phyloP scores from a whole-genome alignment of 2,888 invertebrate species.

The Euplexia lucipara region DNA sequence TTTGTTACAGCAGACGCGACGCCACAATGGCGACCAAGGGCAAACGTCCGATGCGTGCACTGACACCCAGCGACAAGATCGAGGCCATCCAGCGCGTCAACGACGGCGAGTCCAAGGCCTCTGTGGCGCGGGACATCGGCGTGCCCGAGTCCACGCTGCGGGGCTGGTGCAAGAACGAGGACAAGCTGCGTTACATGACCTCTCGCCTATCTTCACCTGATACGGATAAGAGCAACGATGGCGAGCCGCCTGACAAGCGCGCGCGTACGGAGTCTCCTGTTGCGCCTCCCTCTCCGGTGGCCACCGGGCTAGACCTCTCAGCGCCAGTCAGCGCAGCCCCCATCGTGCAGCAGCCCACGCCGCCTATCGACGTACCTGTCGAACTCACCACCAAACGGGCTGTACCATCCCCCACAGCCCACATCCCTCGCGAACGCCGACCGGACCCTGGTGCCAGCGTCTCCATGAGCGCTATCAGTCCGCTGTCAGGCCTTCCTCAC shows the following conservation, averaged over 20 bases:
- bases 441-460: constrained; percentile 87
- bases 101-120: constrained; percentile 96
- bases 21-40: constrained; percentile 93
- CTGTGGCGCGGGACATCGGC: constrained; percentile 96
- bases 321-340: constrained; percentile 71
- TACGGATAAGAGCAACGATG: constrained; percentile 91
- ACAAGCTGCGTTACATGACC: constrained; percentile 93
- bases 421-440: constrained; percentile 81
- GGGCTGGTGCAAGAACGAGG: constrained; percentile 97
- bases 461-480: constrained; percentile 92
- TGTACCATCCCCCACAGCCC: constrained; percentile 77
- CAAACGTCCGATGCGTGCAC: constrained; percentile 95
- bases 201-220: constrained; percentile 94
- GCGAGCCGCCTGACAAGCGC: constrained; percentile 85
- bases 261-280: constrained; percentile 85
- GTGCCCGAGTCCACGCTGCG: constrained; percentile 96
- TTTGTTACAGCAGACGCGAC: constrained; percentile 83
- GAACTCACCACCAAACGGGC: constrained; percentile 86
- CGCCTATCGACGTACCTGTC: constrained; percentile 77
- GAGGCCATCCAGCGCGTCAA: constrained; percentile 95
- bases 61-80: constrained; percentile 95
- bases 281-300: constrained; percentile 76
- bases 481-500: constrained; percentile 91
- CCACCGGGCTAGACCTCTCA: constrained; percentile 85
- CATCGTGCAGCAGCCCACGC: constrained; percentile 68